phyloP scores from a whole-genome alignment of 64 coral and sea anemone species.

The Catalaphyllia jardinei region DNA sequence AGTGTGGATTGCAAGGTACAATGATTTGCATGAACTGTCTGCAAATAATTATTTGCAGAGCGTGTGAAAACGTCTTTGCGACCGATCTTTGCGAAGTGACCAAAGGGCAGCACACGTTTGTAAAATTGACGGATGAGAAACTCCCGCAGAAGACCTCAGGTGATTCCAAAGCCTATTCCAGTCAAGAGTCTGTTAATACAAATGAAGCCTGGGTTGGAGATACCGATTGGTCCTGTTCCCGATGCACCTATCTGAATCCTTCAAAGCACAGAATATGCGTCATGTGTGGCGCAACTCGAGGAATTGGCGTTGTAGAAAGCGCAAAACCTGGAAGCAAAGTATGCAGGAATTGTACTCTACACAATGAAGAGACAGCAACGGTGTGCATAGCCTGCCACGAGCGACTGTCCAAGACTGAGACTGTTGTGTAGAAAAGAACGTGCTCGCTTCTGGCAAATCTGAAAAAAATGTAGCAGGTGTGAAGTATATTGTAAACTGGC shows the following conservation, averaged over 20 bases:
- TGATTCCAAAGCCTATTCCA: not conserved
- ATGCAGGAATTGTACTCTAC: not conserved
- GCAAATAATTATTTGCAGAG: not conserved
- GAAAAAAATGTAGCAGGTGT: no score
- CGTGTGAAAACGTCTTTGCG: not conserved
- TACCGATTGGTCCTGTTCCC: not conserved
- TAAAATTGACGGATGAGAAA: not conserved
- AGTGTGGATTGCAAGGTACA: not conserved
- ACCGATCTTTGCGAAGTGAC: not conserved
- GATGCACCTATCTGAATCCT: constrained; percentile 7
- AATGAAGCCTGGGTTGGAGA: not conserved
- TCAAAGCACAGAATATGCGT: not conserved
- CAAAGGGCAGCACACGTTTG: not conserved
- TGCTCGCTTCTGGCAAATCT: no score
- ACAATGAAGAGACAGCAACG: not conserved
- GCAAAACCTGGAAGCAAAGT: not conserved
- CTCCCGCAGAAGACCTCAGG: not conserved
- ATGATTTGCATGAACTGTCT: not conserved
- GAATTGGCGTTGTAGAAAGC: not conserved
- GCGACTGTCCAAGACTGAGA: no score
- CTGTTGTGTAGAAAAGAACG: no score
- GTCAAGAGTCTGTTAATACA: not conserved
- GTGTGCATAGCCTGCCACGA: not conserved
- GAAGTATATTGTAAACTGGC: no score
- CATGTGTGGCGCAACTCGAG: not conserved